Evolutionary conservation across 2,113 vertebrate species (phyloP), one percentile per base, ranked within the genome.

Genomic region (Sebastes fasciatus): DNA sequence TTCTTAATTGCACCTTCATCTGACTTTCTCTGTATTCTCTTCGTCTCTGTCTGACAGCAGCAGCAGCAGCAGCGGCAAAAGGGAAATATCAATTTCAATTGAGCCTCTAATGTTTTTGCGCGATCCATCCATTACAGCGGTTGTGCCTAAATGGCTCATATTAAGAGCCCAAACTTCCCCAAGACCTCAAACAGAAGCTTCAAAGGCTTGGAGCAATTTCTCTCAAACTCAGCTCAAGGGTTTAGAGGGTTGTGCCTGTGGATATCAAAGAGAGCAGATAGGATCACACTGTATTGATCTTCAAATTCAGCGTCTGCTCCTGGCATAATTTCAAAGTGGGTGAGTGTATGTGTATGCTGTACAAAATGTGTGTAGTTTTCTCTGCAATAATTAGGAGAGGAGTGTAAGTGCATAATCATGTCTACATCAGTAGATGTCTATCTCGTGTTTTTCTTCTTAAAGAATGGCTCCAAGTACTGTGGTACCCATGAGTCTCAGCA

Each of bases 241-340:
- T 72, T 76, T 86, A 42, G 66, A 45, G 10, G 64, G 48, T n/a
- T 77, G 77, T 74, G 66, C 62, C 71, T 76, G 73, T 80, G 74
- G 75, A 88, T 88, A 84, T 91, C 85, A 89, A 73, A 84, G 88
- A 85, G 84, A 84, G 79, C 74, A 77, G 75, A 71, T 82, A 83
- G 55, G 74, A 80, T 88, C 77, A 61, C 55, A 46, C 4, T 61
- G 77, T 76, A 89, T 83, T 91, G 87, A 90, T 88, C 82, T 89
- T 81, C 74, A 79, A 67, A 91, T 89, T 89, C 82, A 83, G 71
- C 75, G 12, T 77, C 54, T 66, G 80, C 65, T 78, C 58, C 48
- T 73, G 72, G 68, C 70, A 83, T 77, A 7, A 13, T 87, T 79
- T 86, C 68, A 86, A 87, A 84, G 82, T 77, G 61, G 19, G 55